A percentile compares a stretch with the other conserved stretches of the same genome.
These are phyloP conservation scores for Andrena chrysosceles DNA, from an alignment of 2,888 invertebrate genomes.

Conservation along the genomic window DNA sequence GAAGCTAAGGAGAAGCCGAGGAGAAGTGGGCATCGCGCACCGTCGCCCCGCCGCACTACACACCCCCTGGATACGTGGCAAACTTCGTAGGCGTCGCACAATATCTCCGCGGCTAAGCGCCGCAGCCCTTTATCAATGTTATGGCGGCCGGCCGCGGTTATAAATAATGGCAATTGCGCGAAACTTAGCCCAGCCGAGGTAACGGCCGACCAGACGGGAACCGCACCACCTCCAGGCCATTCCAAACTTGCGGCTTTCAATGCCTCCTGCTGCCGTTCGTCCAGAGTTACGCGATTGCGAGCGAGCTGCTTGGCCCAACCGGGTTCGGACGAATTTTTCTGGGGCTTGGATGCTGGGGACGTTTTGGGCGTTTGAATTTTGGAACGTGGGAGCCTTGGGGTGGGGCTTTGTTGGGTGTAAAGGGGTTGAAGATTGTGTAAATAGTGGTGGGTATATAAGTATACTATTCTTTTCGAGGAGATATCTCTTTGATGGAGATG, in stretches of 20 bases:
- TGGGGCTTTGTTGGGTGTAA: background rate
- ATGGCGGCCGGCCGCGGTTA: slow-evolving; percentile 77
- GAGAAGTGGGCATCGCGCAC: slow-evolving; percentile 44
- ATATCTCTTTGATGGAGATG: no score
- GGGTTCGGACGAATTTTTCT: background rate
- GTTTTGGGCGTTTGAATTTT: background rate
- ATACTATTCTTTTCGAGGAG: no score
- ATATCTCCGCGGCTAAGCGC: slow-evolving; percentile 78
- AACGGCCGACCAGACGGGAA: slow-evolving; percentile 63
- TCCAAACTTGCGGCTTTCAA: slow-evolving; percentile 67
- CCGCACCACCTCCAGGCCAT: slow-evolving; percentile 62
- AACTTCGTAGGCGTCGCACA: slow-evolving; percentile 72
- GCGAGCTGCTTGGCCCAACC: slow-evolving; percentile 1
- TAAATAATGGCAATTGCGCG: slow-evolving; percentile 82
- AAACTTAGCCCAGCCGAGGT: slow-evolving; percentile 67
- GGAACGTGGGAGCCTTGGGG: no score
- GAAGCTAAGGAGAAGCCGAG: slow-evolving; percentile 55
- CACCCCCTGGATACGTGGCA: slow-evolving; percentile 15
- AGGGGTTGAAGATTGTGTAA: background rate
- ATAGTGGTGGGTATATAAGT: no score
- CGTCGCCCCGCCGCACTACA: slow-evolving; percentile 16
- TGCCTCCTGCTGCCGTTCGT: slow-evolving; percentile 52
- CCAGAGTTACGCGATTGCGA: slow-evolving; percentile 37
- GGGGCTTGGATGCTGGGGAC: background rate
- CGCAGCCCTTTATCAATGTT: slow-evolving; percentile 84